Evolutionary conservation across 2,888 invertebrate species (phyloP), one percentile per base, ranked within the genome.

Genomic region (Salpingus planirostris): DNA sequence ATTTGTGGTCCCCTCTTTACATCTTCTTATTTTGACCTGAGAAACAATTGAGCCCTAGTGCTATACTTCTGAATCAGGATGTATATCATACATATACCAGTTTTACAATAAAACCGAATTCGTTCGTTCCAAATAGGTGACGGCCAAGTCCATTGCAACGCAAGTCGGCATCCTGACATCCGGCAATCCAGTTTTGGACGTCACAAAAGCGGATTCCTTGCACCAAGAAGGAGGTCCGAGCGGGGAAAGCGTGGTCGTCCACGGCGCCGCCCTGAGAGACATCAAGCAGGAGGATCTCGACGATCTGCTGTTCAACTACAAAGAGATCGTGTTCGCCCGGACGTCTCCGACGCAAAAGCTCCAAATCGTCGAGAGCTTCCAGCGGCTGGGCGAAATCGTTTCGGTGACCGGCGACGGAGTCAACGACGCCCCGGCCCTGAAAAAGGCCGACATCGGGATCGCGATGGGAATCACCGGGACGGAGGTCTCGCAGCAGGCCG

Each of bases 371-470:
- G 89, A 90, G 63, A 87, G 86, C 29, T 89, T 84, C 56, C 89
- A 89, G 60, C 68, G 81, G 28, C 68, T 76, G 27, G 82, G 82
- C 11, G 76, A 75, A 37, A 80, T 87, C 44, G 88, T 89, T 18
- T 88, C 88, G 7, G 89, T 88, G 0, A 87, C 87, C 15, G 90
- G 90, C 2, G 89, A 90, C 55, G 90, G 89, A 21, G 88, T 89
- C 1, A 89, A 89, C 53, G 89, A 89, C 55, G 85, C 88, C 1
- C 88, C 88, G 1, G 88, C 88, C 3, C 66, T 89, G 27, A 80
- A 85, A 46, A 79, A 81, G 56, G 88, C 88, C 2, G 86, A 89
- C 43, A 83, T 84, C 29, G 85, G 84, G 23, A 74, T 84, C 14
- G 81, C 83, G 1, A 84, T 84, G 83, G 84, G 84, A 10, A 82